These are phyloP conservation scores for Hippopotamus amphibius DNA, from an alignment of 2,113 vertebrate genomes.

Conservation along the genomic window DNA sequence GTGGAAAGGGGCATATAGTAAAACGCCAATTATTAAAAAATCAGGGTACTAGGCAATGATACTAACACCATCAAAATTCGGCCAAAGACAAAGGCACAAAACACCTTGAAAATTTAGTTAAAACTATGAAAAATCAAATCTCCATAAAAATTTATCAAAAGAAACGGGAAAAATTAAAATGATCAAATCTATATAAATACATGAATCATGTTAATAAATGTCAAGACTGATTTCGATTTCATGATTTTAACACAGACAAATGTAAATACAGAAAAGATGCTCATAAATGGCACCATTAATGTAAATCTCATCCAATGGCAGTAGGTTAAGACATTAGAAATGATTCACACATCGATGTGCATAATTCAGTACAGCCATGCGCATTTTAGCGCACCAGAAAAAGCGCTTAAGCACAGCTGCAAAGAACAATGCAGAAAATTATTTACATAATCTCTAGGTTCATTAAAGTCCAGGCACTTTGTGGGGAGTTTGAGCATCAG, in stretches of 20 bases:
- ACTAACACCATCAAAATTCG: constrained; percentile 87
- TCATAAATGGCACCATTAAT: constrained; percentile 83
- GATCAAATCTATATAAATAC: constrained; percentile 94
- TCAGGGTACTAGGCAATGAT: constrained; percentile 88
- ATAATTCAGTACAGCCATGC: constrained; percentile 82
- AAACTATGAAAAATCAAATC: constrained; percentile 97
- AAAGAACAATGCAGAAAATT: constrained; percentile 71
- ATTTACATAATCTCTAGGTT: constrained; percentile 75
- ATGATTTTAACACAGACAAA: constrained; percentile 82
- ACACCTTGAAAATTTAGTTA: constrained; percentile 96
- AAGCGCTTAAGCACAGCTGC: constrained; percentile 63
- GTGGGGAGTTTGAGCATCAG: constrained; percentile 91
- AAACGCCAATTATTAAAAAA: constrained; percentile 82
- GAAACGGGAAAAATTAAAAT: constrained; percentile 86
- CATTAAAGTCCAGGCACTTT: constrained; percentile 96
- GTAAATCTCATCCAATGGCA: constrained; percentile 71
- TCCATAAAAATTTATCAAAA: constrained; percentile 99
- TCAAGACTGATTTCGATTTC: constrained; percentile 67
- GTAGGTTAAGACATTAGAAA: constrained; percentile 81
- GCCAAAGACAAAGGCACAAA: constrained; percentile 93
- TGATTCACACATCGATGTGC: constrained; percentile 73
- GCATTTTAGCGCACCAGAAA: constrained; percentile 80
- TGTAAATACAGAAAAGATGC: constrained; percentile 78
- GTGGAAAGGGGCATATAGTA: constrained; percentile 64
- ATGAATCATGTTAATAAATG: constrained; percentile 90